Percentiles rank a stretch among this genome's conserved stretches.
phyloP scores from a whole-genome alignment of 2,113 vertebrate species.

The Trachemys scripta region DNA sequence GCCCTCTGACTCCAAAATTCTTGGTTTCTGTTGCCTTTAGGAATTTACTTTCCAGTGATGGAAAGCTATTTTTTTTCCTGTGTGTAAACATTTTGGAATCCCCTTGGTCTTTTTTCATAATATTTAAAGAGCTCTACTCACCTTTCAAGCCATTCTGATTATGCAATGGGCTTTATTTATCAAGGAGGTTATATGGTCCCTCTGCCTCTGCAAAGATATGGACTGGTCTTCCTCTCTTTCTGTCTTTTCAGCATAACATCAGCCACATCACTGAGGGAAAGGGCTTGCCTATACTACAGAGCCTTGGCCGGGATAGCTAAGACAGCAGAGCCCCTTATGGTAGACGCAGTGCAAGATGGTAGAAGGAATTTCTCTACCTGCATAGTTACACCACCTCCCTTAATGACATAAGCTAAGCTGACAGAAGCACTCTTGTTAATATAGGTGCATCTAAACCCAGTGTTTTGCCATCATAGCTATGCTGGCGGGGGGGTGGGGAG shows the following conservation, averaged over 20 bases:
- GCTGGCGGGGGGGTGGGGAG: not conserved
- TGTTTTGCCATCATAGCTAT: not conserved
- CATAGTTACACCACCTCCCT: not conserved
- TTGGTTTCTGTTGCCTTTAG: slow-evolving; percentile 28
- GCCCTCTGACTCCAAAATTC: slow-evolving; percentile 16
- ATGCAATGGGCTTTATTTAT: not conserved
- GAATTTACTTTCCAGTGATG: slow-evolving; percentile 30
- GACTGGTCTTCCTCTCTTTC: not conserved
- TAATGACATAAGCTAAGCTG: not conserved
- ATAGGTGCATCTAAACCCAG: not conserved
- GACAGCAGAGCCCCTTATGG: not conserved
- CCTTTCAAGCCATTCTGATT: not conserved
- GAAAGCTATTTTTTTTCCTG: slow-evolving; percentile 28
- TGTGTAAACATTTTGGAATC: not conserved
- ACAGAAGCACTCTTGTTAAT: not conserved
- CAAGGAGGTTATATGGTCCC: not conserved
- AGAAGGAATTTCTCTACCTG: not conserved
- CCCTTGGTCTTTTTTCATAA: not conserved
- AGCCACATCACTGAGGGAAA: not conserved
- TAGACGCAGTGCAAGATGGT: not conserved
- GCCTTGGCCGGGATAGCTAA: not conserved
- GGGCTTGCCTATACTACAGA: not conserved
- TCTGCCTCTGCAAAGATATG: not conserved
- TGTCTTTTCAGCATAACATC: not conserved
- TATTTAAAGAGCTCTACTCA: not conserved